phyloP scores from a whole-genome alignment of 2,113 vertebrate genomes.

The Heteronetta atricapilla region DNA sequence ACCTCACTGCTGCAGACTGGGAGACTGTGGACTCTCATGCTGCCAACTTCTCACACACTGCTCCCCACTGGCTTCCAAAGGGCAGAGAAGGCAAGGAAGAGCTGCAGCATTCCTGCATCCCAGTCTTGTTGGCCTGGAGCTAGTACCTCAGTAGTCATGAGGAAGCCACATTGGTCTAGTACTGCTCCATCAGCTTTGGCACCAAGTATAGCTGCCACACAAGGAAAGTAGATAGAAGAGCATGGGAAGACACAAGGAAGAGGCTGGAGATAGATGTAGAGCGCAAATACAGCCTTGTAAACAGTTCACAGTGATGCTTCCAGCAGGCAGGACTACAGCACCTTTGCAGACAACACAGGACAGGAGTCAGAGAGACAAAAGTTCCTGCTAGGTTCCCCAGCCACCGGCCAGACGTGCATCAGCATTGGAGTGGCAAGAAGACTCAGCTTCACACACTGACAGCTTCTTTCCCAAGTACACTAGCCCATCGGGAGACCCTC shows the following conservation, averaged over 20 bases:
- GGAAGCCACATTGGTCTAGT: background rate
- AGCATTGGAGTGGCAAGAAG: background rate
- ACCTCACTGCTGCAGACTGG: background rate
- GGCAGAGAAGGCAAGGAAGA: background rate
- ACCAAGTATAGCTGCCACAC: background rate
- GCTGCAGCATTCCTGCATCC: background rate
- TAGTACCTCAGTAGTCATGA: accelerated
- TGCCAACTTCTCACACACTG: background rate
- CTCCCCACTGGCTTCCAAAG: background rate
- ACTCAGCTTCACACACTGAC: background rate
- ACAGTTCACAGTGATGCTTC: background rate
- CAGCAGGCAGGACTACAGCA: background rate
- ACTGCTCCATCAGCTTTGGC: background rate
- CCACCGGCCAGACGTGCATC: background rate
- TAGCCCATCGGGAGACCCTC: background rate
- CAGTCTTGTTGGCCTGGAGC: background rate
- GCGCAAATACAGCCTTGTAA: background rate
- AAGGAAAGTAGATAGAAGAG: background rate
- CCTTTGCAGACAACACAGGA: background rate
- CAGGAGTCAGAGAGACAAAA: background rate
- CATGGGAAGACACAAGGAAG: background rate
- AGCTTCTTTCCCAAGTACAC: background rate
- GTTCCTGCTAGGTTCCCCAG: background rate
- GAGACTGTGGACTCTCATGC: background rate
- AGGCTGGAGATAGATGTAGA: background rate